phyloP scores from a whole-genome alignment of 2,797 vertebrate species.

The Octomys mimax region DNA sequence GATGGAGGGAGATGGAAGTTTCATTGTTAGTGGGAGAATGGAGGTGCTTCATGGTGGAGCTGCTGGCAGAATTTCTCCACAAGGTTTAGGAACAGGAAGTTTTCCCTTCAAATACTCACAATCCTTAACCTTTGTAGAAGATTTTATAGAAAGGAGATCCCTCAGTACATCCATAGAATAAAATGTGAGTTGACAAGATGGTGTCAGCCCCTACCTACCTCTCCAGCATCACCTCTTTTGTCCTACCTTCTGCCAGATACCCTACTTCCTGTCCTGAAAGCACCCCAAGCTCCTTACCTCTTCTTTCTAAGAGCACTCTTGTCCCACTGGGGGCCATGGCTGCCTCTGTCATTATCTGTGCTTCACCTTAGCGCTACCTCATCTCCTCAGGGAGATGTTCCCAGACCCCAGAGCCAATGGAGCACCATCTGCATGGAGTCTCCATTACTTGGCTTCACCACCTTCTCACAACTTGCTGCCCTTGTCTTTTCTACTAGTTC shows the following conservation, averaged over 20 bases:
- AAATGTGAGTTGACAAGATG: neutral
- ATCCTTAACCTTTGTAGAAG: neutral
- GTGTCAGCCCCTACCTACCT: too few species aligned
- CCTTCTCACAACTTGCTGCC: neutral
- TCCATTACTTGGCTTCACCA: too few species aligned
- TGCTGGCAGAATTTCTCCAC: neutral
- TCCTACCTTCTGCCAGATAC: neutral
- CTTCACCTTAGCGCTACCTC: neutral
- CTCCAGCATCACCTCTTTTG: neutral
- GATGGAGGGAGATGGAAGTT: neutral
- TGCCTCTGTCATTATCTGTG: neutral
- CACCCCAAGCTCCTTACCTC: neutral
- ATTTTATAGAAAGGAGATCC: neutral
- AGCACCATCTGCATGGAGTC: neutral
- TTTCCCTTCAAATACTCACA: neutral
- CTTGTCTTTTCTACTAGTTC: too few species aligned
- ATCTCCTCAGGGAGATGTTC: neutral
- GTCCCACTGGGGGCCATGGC: neutral
- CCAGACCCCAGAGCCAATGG: neutral
- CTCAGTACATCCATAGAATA: neutral
- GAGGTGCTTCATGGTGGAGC: neutral
- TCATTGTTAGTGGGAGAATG: neutral
- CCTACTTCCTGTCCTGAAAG: neutral
- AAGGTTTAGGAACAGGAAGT: neutral
- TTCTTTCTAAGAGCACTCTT: too few species aligned